Conservation (phyloP, 2,113 vertebrate genomes). For the Vulpes vulpes region DNA sequence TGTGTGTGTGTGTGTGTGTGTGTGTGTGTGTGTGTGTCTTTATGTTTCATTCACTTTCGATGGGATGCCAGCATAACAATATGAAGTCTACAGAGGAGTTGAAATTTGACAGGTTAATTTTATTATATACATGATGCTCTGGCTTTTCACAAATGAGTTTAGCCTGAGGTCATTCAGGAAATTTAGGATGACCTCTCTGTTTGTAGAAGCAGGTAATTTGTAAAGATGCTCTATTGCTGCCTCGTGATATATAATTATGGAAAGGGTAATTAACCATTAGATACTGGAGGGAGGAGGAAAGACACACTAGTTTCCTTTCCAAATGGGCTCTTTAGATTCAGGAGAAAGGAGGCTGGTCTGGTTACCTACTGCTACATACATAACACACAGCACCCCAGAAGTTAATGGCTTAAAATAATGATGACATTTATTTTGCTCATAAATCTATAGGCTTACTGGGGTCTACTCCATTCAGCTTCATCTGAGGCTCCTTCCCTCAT, state of each 20-base stretch:
- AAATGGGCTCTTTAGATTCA: not conserved
- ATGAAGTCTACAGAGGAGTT: not conserved
- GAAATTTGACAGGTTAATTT: not conserved
- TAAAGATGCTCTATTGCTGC: not conserved
- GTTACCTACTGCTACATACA: not conserved
- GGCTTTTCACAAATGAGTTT: constrained; percentile 46
- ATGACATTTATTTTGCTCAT: not conserved
- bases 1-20: not conserved
- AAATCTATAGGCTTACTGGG: not conserved
- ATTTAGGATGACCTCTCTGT: constrained; percentile 33
- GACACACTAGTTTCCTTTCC: constrained; percentile 3
- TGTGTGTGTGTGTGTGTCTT: not conserved
- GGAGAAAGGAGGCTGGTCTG: not conserved
- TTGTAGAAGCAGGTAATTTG: constrained; percentile 48
- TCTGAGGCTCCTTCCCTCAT: not conserved
- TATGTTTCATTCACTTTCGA: not conserved
- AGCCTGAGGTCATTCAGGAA: constrained; percentile 24
- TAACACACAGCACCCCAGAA: not conserved
- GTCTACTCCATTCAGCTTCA: not conserved
- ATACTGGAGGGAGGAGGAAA: not conserved
- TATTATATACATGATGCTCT: not conserved
- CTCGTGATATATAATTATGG: constrained; percentile 24
- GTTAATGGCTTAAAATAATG: not conserved
- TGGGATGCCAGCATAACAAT: not conserved
- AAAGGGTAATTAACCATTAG: not conserved